These are phyloP conservation scores for Oreamnos americanus DNA, from an alignment of 2,113 vertebrate species.

Conservation along the genomic window DNA sequence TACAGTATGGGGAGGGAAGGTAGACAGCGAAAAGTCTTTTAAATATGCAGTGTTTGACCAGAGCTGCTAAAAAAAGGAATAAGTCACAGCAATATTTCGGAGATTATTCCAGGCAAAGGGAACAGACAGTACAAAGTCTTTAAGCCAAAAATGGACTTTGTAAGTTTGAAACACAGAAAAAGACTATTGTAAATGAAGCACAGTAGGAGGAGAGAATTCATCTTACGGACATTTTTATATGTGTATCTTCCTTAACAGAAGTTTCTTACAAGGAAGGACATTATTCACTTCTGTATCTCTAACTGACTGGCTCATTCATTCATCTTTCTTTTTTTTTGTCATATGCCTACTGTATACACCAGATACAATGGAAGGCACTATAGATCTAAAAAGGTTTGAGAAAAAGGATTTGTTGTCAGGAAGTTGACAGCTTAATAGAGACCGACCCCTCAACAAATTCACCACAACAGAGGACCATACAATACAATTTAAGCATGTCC, in stretches of 20 bases:
- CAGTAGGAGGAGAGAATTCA: neutral
- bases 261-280: neutral
- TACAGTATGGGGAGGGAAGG: neutral
- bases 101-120: neutral
- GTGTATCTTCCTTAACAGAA: neutral
- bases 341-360: neutral
- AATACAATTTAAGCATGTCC: neutral
- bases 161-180: neutral
- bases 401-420: neutral
- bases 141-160: neutral
- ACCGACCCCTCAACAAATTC: neutral
- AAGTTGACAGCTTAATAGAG: neutral
- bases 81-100: neutral
- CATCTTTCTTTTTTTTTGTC: neutral
- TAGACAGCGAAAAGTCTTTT: neutral
- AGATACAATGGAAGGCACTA: neutral
- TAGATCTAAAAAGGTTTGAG: neutral
- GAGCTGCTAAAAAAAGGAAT: neutral
- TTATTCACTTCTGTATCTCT: neutral
- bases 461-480: neutral
- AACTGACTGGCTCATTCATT: neutral
- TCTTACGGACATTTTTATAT: neutral
- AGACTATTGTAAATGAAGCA: neutral
- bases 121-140: neutral
- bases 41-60: neutral